Base-by-base conservation (phyloP, 2,113 vertebrate species). In the Prunella fulvescens region DNA sequence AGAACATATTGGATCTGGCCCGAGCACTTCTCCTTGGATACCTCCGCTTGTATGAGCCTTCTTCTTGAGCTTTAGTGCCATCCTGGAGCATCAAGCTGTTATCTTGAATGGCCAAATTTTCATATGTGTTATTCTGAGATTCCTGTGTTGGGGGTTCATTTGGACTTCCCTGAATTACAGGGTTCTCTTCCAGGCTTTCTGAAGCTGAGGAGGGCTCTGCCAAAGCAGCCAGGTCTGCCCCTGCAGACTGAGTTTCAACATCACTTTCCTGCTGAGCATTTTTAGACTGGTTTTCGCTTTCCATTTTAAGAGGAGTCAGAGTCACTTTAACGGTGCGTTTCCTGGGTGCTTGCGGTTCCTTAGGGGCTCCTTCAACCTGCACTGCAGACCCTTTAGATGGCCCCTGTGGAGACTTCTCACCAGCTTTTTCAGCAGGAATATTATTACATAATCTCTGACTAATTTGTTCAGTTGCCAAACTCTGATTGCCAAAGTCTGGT, bases 1-100 rank as follows among this genome's bases (percentile, higher is more conserved):
- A 99, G 92, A 99, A 99, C 99, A 99, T 99, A 92, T 99, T 99
- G 29, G 99, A 99, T 18, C 99, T 98, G 6, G 99, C 99, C 3
- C 99, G 98, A 26, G 99, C 99, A 13, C 99, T 99, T 69, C 99
- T 98, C 14, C 99, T 98, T 7, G 99, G 99, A 53, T 99, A 99
- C 20, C 99, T 98, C 19, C 99, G 98, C 96, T 99, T 99, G 84
- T 99, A 99, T 0, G 99, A 99, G 37, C 99, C 97, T 9, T 99
- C 99, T 61, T 99, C 99, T 23, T 98, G 99, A 64, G 99, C 95
- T 86, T 99, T 99, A 39, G 98, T 87, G 8, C 98, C 98, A 22
- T 99, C 98, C 39, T 97, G 98, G 24, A 98, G 97, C 96, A 98
- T 94, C 26, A 98, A 54, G 79, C 35, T 97, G 86, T 96, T 95